Conservation (phyloP, 92 coral and sea anemone genomes). For the Palythoa grandis region DNA sequence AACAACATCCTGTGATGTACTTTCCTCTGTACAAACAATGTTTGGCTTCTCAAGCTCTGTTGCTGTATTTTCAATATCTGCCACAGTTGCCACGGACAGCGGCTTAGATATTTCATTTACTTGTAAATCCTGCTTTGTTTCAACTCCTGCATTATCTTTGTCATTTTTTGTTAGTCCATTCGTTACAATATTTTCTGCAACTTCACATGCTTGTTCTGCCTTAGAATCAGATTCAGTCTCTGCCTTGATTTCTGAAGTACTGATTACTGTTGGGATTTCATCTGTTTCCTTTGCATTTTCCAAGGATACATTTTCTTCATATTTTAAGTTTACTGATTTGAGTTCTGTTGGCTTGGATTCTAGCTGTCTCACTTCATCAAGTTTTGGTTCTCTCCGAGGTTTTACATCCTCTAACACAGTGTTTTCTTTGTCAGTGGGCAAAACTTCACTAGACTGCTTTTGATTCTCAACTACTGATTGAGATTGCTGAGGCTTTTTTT, state of each 20-base stretch:
- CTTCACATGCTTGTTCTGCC: too few species aligned
- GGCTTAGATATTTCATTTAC: too few species aligned
- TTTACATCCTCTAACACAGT: too few species aligned
- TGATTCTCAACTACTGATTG: too few species aligned
- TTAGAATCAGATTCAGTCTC: too few species aligned
- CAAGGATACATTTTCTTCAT: background rate
- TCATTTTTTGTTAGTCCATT: too few species aligned
- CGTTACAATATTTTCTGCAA: too few species aligned
- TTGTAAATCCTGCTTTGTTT: too few species aligned
- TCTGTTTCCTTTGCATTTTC: background rate
- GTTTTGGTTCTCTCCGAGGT: conserved; percentile 6
- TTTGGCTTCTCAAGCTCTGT: background rate
- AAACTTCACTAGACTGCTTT: too few species aligned
- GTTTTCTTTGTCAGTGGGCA: too few species aligned
- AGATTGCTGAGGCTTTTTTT: too few species aligned
- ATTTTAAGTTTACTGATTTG: background rate
- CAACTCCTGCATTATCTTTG: background rate
- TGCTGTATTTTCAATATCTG: background rate
- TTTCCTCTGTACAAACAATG: background rate
- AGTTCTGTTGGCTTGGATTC: background rate
- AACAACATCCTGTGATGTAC: background rate
- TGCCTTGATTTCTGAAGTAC: too few species aligned
- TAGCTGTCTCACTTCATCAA: background rate
- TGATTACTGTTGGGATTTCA: background rate
- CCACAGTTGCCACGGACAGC: background rate